Evolutionary conservation across 2,888 invertebrate species (phyloP).

Genomic region (Mesoligia furuncula): DNA sequence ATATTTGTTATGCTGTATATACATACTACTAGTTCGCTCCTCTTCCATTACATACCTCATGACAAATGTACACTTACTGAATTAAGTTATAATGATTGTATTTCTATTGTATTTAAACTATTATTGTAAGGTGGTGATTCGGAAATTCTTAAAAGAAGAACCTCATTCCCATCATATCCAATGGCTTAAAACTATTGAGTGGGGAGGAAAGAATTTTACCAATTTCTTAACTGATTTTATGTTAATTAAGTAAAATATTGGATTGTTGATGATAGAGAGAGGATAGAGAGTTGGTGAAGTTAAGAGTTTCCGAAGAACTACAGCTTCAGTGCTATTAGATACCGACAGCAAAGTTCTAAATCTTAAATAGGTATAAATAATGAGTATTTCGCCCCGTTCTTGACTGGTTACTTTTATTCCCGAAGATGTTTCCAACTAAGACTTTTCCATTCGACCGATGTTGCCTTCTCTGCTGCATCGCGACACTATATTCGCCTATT

Average conservation of each 20-base stretch:
- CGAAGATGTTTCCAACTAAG: slow-evolving; percentile 18
- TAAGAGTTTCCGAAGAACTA: slow-evolving; percentile 21
- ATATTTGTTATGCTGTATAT: not conserved
- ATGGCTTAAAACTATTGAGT: not conserved
- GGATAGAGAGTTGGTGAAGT: not conserved
- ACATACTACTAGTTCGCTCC: not conserved
- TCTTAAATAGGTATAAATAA: slow-evolving; percentile 36
- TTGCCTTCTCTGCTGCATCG: slow-evolving; percentile 24
- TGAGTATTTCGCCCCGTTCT: slow-evolving; percentile 37
- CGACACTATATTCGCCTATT: slow-evolving; percentile 45
- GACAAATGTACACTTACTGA: slow-evolving; percentile 4
- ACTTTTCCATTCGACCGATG: slow-evolving; percentile 4
- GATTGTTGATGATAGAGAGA: not conserved
- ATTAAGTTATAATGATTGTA: not conserved
- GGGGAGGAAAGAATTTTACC: not conserved
- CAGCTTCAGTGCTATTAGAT: not conserved
- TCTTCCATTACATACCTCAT: slow-evolving; percentile 1
- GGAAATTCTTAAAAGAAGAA: slow-evolving; percentile 24
- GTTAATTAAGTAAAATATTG: not conserved
- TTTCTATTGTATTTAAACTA: not conserved
- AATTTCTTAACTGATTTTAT: not conserved
- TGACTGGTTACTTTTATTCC: slow-evolving; percentile 6
- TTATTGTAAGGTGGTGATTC: not conserved
- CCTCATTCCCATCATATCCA: not conserved
- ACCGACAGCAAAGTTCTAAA: slow-evolving; percentile 2